A percentile compares a stretch with the other conserved stretches of the same genome.
These are phyloP conservation scores for Thyatira batis DNA, from an alignment of 2,888 invertebrate species.

Conservation along the genomic window DNA sequence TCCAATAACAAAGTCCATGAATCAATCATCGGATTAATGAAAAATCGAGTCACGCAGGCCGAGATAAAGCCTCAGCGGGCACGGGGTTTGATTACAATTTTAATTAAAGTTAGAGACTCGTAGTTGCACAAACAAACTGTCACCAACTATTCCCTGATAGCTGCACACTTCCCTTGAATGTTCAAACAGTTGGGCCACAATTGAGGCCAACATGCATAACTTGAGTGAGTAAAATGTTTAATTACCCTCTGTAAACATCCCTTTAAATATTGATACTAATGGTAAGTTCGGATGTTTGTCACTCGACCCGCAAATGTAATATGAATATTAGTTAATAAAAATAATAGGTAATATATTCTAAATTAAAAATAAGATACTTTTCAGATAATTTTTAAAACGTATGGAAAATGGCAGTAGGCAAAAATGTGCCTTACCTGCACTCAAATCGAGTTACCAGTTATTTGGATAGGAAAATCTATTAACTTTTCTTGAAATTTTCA, in stretches of 20 bases:
- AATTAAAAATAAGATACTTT: no score
- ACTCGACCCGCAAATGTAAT: no score
- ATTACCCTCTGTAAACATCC: not conserved
- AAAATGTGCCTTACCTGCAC: no score
- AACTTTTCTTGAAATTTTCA: no score
- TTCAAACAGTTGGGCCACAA: not conserved
- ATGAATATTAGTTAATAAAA: no score
- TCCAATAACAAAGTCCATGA: constrained; percentile 2
- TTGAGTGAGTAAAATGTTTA: not conserved
- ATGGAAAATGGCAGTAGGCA: no score
- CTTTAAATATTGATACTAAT: not conserved
- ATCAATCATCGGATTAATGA: constrained; percentile 11
- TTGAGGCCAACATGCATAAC: not conserved
- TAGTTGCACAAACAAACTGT: constrained; percentile 10
- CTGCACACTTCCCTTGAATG: not conserved
- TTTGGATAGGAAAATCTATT: no score
- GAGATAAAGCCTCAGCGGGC: not conserved
- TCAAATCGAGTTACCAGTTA: no score
- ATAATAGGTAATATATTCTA: no score
- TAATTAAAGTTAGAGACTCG: constrained; percentile 21
- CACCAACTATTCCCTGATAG: constrained; percentile 6
- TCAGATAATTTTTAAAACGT: no score
- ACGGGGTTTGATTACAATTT: constrained; percentile 7
- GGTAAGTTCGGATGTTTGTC: no score
- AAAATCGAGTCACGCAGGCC: constrained; percentile 9